A percentile compares a stretch with the other conserved stretches of the same genome.
These are phyloP conservation scores for Blastobasis adustella DNA, from an alignment of 2,888 invertebrate genomes.

Conservation along the genomic window DNA sequence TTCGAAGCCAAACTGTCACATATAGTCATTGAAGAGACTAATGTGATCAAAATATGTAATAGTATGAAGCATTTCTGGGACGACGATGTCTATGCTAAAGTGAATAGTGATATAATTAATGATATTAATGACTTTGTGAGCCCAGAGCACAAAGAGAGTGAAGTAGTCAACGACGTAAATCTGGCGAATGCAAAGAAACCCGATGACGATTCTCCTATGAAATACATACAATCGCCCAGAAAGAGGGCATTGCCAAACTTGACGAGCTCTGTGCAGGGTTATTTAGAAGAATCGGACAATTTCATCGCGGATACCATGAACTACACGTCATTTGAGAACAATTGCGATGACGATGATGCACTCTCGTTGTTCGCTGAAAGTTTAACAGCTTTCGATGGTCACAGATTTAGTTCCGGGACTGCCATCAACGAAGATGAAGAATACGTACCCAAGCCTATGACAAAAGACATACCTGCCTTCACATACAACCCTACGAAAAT, in stretches of 20 bases:
- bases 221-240: too few species aligned
- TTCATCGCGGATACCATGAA: constrained; percentile 6
- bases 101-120: too few species aligned
- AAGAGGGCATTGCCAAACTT: too few species aligned
- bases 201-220: too few species aligned
- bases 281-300: background rate
- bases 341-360: constrained; percentile 49
- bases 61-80: too few species aligned
- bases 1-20: constrained; percentile 27
- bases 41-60: constrained; percentile 9
- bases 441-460: constrained; percentile 34
- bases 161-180: background rate
- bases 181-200: background rate
- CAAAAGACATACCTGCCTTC: constrained; percentile 12
- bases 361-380: constrained; percentile 59
- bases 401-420: constrained; percentile 18
- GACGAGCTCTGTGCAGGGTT: too few species aligned
- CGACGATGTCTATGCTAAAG: too few species aligned
- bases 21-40: constrained; percentile 31
- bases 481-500: constrained; percentile 37
- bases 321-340: constrained; percentile 15
- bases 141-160: too few species aligned
- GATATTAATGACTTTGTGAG: too few species aligned
- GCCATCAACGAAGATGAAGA: constrained; percentile 23
- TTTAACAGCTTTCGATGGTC: constrained; percentile 46